Percentiles rank a stretch among this genome's conserved stretches.
Conservation (phyloP, 1,140 invertebrate species). For the Plodia interpunctella region DNA sequence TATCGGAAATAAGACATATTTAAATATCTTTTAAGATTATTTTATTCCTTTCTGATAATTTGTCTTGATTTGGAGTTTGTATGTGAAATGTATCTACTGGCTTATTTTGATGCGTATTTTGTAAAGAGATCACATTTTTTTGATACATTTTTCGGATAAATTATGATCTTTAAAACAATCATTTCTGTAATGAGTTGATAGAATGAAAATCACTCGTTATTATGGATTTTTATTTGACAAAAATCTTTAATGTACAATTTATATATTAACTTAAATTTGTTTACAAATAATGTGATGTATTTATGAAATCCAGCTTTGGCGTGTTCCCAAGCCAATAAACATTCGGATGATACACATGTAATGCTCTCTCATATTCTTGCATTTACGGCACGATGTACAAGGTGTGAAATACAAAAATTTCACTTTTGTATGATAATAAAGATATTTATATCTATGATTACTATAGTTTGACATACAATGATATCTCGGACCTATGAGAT, state of each 20-base stretch:
- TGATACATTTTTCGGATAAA: too few relatives aligned
- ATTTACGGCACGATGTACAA: constrained; percentile 4
- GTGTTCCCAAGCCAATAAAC: neutral
- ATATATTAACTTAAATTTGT: neutral
- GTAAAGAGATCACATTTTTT: too few relatives aligned
- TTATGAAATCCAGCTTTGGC: neutral
- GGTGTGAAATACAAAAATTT: neutral
- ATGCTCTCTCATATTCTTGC: constrained; percentile 1
- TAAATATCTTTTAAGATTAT: neutral
- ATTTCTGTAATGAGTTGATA: constrained; percentile 4
- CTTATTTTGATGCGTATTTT: too few relatives aligned
- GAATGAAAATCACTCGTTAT: too few relatives aligned
- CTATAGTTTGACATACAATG: too few relatives aligned
- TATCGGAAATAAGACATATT: neutral
- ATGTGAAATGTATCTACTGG: neutral
- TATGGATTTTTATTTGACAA: too few relatives aligned
- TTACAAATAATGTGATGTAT: constrained; percentile 8
- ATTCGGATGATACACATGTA: neutral
- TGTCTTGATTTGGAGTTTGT: neutral
- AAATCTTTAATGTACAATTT: too few relatives aligned
- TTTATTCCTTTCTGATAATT: neutral
- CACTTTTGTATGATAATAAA: constrained; percentile 6
- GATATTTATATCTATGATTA: neutral
- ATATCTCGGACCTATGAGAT: too few relatives aligned
- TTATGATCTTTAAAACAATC: constrained; percentile 5